Evolutionary conservation across 2,113 vertebrate species (phyloP).

Genomic region (Grus americana): DNA sequence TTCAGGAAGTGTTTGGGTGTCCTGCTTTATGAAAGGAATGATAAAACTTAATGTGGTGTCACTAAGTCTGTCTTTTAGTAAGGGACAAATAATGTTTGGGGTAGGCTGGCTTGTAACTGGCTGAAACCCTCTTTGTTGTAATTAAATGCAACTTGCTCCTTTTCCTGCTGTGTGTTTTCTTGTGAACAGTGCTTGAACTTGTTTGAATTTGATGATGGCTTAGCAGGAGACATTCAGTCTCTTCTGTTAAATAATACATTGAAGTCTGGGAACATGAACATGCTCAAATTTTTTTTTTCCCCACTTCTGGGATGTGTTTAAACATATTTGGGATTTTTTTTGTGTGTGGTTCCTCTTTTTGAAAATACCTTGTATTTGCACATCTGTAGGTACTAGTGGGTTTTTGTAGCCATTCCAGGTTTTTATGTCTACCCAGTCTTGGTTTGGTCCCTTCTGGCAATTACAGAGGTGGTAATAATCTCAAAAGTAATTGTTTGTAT

Average conservation of each 20-base stretch:
- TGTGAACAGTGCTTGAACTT: neutral
- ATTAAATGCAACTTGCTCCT: slow-evolving; percentile 59
- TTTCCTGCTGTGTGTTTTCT: slow-evolving; percentile 50
- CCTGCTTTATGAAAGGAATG: neutral
- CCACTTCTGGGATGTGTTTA: neutral
- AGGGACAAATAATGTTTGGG: neutral
- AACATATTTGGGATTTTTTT: neutral
- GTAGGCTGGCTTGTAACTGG: slow-evolving; percentile 25
- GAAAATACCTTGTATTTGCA: neutral
- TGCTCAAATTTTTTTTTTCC: neutral
- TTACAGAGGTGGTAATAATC: neutral
- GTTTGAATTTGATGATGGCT: neutral
- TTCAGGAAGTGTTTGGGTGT: neutral
- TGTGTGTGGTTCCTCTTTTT: neutral
- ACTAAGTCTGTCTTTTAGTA: neutral
- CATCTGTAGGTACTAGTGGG: neutral
- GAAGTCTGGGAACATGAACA: neutral
- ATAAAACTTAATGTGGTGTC: neutral
- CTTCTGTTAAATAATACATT: neutral
- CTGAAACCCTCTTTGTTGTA: slow-evolving; percentile 22
- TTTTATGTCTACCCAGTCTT: neutral
- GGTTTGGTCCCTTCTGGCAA: neutral
- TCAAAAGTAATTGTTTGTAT: neutral
- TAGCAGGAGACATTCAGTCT: neutral
- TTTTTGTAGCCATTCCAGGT: neutral